phyloP scores from a whole-genome alignment of 2,113 vertebrate genomes.

The Thymallus thymallus region DNA sequence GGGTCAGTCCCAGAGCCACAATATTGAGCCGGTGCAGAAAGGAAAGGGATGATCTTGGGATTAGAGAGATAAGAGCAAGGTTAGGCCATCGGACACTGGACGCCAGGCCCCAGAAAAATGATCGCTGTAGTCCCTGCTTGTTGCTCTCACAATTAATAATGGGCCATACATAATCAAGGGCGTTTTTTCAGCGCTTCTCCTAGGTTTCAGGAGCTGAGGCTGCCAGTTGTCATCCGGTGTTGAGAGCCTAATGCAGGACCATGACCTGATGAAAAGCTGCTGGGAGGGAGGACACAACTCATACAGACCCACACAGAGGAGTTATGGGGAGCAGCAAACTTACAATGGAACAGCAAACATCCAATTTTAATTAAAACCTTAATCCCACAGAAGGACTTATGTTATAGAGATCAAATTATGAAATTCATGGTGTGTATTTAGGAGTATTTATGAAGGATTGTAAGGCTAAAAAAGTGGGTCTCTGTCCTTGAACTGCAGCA shows the following conservation, averaged over 20 bases:
- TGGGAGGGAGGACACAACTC: background rate
- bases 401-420: too few relatives aligned
- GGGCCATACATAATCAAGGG: slow-evolving; percentile 40
- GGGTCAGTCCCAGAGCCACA: slow-evolving; percentile 52
- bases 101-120: slow-evolving; percentile 39
- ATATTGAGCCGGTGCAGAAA: slow-evolving; percentile 45
- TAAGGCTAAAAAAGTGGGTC: too few relatives aligned
- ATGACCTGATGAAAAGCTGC: slow-evolving; percentile 32
- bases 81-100: slow-evolving; percentile 11
- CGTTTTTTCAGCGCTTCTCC: slow-evolving; percentile 46
- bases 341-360: background rate
- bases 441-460: too few relatives aligned
- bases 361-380: background rate
- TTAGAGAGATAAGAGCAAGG: slow-evolving; percentile 59
- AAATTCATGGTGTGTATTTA: too few relatives aligned
- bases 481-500: slow-evolving; percentile 2
- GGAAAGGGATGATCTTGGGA: slow-evolving; percentile 65
- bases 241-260: slow-evolving; percentile 37
- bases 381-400: background rate
- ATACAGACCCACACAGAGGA: background rate
- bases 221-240: slow-evolving; percentile 59
- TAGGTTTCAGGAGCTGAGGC: slow-evolving; percentile 45
- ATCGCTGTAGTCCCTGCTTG: slow-evolving; percentile 31
- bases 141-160: slow-evolving; percentile 62
- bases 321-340: background rate